These are phyloP conservation scores for Colius striatus DNA, from an alignment of 2,113 vertebrate genomes.

Conservation along the genomic window DNA sequence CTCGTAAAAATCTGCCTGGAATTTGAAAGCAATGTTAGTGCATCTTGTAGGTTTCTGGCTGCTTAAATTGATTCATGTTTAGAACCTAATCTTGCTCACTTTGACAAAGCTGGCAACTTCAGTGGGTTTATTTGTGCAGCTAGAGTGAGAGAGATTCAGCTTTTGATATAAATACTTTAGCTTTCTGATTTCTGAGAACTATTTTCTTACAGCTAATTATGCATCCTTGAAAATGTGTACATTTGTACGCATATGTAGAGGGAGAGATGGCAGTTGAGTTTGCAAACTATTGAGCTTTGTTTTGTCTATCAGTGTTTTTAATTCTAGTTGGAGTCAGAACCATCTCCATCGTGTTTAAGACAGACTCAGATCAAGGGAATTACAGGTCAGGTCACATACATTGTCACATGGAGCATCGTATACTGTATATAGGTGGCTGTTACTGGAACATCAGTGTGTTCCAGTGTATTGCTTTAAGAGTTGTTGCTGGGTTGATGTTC, in stretches of 20 bases:
- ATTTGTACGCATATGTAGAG: constrained; percentile 15
- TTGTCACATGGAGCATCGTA: neutral
- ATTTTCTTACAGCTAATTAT: constrained; percentile 53
- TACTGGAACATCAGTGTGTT: neutral
- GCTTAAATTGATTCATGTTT: constrained; percentile 27
- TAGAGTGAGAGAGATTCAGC: constrained; percentile 29
- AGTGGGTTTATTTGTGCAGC: constrained; percentile 47
- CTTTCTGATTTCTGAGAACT: constrained; percentile 45
- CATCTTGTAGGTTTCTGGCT: constrained; percentile 4
- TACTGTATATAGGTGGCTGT: neutral
- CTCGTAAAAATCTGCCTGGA: neutral
- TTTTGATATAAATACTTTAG: constrained; percentile 48
- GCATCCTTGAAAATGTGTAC: constrained; percentile 33
- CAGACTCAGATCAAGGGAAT: neutral
- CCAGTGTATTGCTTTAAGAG: neutral
- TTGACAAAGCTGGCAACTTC: constrained; percentile 53
- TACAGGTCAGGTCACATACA: neutral
- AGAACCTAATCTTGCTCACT: constrained; percentile 31
- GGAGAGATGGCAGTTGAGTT: constrained; percentile 25
- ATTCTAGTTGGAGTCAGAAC: constrained; percentile 26
- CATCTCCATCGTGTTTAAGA: neutral
- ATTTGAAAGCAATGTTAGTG: neutral
- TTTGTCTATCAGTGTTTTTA: constrained; percentile 4
- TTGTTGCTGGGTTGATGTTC: neutral
- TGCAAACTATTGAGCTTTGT: constrained; percentile 27